These are phyloP conservation scores for Fulmarus glacialis DNA, from an alignment of 2,113 vertebrate genomes.

Conservation along the genomic window DNA sequence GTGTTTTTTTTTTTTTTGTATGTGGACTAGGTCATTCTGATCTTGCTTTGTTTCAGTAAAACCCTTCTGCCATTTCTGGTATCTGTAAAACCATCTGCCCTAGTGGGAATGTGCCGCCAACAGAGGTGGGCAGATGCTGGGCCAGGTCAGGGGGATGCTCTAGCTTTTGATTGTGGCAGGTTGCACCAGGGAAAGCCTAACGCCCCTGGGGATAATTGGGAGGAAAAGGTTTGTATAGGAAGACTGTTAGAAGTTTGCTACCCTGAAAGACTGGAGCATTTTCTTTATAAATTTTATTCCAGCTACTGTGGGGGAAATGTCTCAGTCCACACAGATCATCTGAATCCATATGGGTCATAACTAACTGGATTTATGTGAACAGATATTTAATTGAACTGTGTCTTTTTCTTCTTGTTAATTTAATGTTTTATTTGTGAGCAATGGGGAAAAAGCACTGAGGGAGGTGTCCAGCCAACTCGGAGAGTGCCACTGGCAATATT, in stretches of 20 bases:
- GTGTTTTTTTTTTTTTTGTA: background rate
- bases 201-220: rapidly evolving
- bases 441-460: background rate
- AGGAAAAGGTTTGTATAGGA: background rate
- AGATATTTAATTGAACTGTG: background rate
- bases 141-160: background rate
- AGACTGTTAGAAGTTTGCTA: background rate
- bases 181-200: background rate
- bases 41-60: background rate
- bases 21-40: background rate
- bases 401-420: background rate
- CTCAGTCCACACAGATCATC: background rate
- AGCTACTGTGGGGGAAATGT: background rate
- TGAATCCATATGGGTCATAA: rapidly evolving
- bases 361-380: background rate
- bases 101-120: background rate
- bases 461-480: background rate
- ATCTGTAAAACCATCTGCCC: background rate
- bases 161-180: background rate
- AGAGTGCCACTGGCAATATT: rapidly evolving
- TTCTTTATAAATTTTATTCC: background rate
- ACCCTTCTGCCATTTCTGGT: background rate
- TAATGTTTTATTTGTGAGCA: background rate
- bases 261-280: background rate
- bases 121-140: background rate